phyloP scores from a whole-genome alignment of 2,797 vertebrate species.

The Syngnathus rostellatus region DNA sequence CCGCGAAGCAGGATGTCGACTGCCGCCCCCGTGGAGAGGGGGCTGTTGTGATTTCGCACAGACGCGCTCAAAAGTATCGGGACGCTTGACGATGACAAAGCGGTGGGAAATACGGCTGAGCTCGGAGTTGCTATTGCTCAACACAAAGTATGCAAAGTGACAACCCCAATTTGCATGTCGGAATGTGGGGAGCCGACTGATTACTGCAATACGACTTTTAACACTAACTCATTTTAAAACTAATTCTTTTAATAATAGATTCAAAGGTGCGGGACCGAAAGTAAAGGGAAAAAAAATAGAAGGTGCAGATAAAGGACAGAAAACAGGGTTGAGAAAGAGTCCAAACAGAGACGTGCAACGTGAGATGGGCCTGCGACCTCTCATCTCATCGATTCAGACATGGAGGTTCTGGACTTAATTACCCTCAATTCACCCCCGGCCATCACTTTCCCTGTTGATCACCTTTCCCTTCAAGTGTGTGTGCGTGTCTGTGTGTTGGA shows the following conservation, averaged over 20 bases:
- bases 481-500: slow-evolving; percentile 2
- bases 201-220: too few species aligned
- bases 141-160: background rate
- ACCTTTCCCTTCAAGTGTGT: slow-evolving; percentile 39
- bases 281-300: background rate
- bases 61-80: slow-evolving; percentile 11
- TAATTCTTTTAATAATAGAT: background rate
- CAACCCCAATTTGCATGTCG: background rate
- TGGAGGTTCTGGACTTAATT: slow-evolving; percentile 68
- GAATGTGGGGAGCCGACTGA: background rate
- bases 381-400: slow-evolving; percentile 70
- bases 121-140: background rate
- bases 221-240: too few species aligned
- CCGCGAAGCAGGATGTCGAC: slow-evolving; percentile 69
- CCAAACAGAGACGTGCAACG: slow-evolving; percentile 49
- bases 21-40: slow-evolving; percentile 45
- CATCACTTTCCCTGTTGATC: slow-evolving; percentile 63
- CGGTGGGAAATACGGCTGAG: background rate
- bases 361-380: slow-evolving; percentile 62
- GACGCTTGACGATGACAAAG: background rate
- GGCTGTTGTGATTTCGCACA: slow-evolving; percentile 1
- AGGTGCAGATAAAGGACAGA: slow-evolving; percentile 7
- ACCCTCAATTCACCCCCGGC: slow-evolving; percentile 58
- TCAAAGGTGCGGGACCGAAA: slow-evolving; percentile 4
- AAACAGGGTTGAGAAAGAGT: slow-evolving; percentile 8